Evolutionary conservation across 1,140 invertebrate species (phyloP).

Genomic region (Drosophila mauritiana): DNA sequence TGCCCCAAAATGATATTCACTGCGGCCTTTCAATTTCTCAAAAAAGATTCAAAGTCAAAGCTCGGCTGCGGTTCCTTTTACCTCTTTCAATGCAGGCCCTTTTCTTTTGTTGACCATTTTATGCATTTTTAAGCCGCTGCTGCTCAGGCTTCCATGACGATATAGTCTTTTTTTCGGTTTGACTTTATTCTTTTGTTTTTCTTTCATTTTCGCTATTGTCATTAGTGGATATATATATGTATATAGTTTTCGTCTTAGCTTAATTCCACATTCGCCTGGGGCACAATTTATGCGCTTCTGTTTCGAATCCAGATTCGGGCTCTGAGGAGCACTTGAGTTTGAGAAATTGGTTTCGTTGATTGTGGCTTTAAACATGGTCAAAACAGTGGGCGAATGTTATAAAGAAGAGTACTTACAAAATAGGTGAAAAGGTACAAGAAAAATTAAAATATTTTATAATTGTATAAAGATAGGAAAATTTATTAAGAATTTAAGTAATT

Average conservation of each 20-base stretch:
- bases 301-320: constrained; percentile 46
- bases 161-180: constrained; percentile 13
- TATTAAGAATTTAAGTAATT: neutral
- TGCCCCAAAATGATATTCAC: constrained; percentile 36
- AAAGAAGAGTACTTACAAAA: neutral
- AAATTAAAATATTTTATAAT: neutral
- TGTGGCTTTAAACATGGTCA: constrained; percentile 45
- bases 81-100: constrained; percentile 13
- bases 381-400: neutral
- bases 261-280: constrained; percentile 53
- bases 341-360: constrained; percentile 71
- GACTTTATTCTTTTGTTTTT: constrained; percentile 13
- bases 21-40: constrained; percentile 35
- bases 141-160: constrained; percentile 53
- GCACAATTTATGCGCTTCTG: constrained; percentile 75
- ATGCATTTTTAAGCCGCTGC: constrained; percentile 58
- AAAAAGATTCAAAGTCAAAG: constrained; percentile 30
- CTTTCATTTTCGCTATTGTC: constrained; percentile 37
- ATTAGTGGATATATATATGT: constrained; percentile 59
- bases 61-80: constrained; percentile 56
- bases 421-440: neutral
- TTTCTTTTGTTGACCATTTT: constrained; percentile 39
- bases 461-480: neutral
- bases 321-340: constrained; percentile 65
- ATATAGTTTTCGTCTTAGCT: constrained; percentile 45